Percentiles rank a stretch among this genome's conserved stretches.
These are phyloP conservation scores for Erebia epiphron DNA, from an alignment of 2,888 invertebrate genomes.

Conservation along the genomic window DNA sequence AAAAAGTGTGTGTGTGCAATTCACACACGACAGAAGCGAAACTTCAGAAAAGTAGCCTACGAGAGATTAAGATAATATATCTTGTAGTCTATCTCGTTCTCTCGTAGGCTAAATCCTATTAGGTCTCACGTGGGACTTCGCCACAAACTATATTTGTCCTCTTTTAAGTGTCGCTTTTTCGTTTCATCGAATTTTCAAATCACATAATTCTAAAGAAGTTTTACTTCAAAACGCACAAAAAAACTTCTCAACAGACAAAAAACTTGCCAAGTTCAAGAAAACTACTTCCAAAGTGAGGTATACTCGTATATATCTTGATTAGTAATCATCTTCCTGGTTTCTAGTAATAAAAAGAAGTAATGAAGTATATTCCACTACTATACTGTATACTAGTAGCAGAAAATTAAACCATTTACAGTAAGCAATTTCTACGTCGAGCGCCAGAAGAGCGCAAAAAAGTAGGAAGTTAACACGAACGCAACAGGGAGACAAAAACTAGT, in stretches of 20 bases:
- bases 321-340: conserved; percentile 1
- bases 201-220: too few relatives aligned
- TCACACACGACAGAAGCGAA: too few relatives aligned
- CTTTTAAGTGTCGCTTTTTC: too few relatives aligned
- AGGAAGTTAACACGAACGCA: conserved; percentile 2
- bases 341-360: conserved; percentile 13
- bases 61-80: too few relatives aligned
- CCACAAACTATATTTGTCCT: too few relatives aligned
- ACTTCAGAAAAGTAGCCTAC: too few relatives aligned
- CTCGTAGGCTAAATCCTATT: too few relatives aligned
- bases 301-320: too few relatives aligned
- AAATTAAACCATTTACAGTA: conserved; percentile 19
- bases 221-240: not conserved
- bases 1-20: too few relatives aligned
- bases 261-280: not conserved
- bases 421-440: conserved; percentile 5
- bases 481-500: conserved; percentile 11
- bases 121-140: too few relatives aligned
- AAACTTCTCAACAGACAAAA: not conserved
- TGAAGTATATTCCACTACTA: conserved; percentile 10
- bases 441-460: not conserved
- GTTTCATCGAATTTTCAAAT: too few relatives aligned
- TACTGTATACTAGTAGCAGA: conserved; percentile 1
- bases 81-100: too few relatives aligned
- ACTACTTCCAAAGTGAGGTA: not conserved